phyloP scores from a whole-genome alignment of 2,797 vertebrate species.

The Lates japonicus region DNA sequence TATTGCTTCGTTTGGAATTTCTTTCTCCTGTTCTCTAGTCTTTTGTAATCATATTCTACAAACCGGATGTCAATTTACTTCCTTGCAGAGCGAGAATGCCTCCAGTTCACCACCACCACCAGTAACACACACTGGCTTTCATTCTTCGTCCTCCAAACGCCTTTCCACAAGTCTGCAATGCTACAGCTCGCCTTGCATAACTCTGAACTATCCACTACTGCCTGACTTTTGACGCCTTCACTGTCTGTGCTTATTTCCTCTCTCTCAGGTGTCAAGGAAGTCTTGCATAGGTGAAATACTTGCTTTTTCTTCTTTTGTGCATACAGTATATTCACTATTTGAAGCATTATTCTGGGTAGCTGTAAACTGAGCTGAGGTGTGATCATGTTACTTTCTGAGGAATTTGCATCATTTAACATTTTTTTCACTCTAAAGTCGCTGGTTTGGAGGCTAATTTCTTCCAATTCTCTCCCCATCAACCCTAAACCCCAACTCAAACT shows the following conservation, averaged over 20 bases:
- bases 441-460: slow-evolving; percentile 49
- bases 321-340: slow-evolving; percentile 16
- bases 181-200: slow-evolving; percentile 53
- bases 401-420: slow-evolving; percentile 41
- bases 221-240: slow-evolving; percentile 56
- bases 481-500: slow-evolving; percentile 30
- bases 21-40: slow-evolving; percentile 63
- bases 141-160: slow-evolving; percentile 23
- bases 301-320: too few species aligned
- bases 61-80: slow-evolving; percentile 70
- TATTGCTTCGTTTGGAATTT: slow-evolving; percentile 76
- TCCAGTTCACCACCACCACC: slow-evolving; percentile 15
- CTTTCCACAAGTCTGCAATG: slow-evolving; percentile 48
- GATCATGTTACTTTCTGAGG: slow-evolving; percentile 4
- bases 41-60: slow-evolving; percentile 71
- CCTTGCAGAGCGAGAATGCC: slow-evolving; percentile 67
- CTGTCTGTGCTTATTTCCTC: slow-evolving; percentile 58
- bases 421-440: slow-evolving; percentile 29
- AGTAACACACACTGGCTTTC: slow-evolving; percentile 45
- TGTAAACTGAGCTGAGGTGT: slow-evolving; percentile 1
- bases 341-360: not conserved
- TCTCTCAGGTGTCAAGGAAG: slow-evolving; percentile 45
- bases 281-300: slow-evolving; percentile 27
- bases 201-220: slow-evolving; percentile 49
- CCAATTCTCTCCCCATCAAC: slow-evolving; percentile 60